Evolutionary conservation across 2,888 invertebrate species (phyloP).

Genomic region (Steromphala cineraria): DNA sequence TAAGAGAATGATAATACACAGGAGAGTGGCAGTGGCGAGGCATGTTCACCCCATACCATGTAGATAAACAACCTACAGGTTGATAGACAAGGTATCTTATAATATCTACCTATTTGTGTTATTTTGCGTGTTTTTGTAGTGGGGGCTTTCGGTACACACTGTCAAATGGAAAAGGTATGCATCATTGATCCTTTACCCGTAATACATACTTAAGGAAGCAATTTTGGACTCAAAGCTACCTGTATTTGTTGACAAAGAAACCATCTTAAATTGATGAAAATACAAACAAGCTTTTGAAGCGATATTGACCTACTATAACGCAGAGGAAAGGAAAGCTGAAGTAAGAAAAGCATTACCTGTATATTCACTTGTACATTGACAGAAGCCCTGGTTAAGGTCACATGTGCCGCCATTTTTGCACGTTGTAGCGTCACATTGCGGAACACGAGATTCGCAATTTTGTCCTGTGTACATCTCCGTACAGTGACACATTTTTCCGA

Average conservation of each 20-base stretch:
- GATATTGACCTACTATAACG: no score
- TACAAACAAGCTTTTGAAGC: no score
- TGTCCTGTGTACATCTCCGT: slow-evolving; percentile 25
- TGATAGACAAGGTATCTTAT: neutral
- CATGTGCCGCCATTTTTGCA: slow-evolving; percentile 47
- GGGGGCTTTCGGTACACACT: no score
- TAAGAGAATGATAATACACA: no score
- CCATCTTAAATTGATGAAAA: no score
- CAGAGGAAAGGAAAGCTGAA: no score
- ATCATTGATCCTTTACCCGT: no score
- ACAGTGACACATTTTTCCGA: slow-evolving; percentile 24
- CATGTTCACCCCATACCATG: neutral
- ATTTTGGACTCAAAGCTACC: no score
- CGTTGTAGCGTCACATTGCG: neutral
- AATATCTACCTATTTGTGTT: neutral
- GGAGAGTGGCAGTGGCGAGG: no score
- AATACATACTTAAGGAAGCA: no score
- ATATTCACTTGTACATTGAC: slow-evolving; percentile 45
- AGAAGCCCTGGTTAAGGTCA: slow-evolving; percentile 42
- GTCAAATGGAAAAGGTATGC: no score
- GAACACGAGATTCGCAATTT: neutral
- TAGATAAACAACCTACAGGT: neutral
- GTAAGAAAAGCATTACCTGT: slow-evolving; percentile 44
- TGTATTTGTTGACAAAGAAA: no score
- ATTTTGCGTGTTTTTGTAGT: neutral